phyloP scores from a whole-genome alignment of 2,113 vertebrate genomes.

The Haliaeetus leucogaster region DNA sequence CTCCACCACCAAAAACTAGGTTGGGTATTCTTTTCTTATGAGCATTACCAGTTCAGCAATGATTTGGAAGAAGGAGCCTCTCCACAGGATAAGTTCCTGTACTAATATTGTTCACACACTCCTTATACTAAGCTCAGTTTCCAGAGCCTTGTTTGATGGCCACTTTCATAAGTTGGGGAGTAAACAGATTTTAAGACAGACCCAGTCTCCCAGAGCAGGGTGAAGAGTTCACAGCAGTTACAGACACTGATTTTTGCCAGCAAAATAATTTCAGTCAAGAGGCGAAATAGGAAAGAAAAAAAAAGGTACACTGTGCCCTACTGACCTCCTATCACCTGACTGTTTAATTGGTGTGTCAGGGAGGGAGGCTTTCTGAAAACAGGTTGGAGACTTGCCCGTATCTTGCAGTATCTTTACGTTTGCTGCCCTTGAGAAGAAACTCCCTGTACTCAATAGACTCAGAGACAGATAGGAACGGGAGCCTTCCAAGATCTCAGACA shows the following conservation, averaged over 20 bases:
- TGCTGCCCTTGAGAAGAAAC: conserved; percentile 54
- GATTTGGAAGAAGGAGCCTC: not conserved
- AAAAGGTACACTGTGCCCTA: not conserved
- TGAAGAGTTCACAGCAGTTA: conserved; percentile 35
- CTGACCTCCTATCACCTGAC: not conserved
- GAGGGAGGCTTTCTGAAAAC: conserved; percentile 10
- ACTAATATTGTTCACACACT: not conserved
- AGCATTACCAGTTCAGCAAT: not conserved
- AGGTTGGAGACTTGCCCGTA: not conserved
- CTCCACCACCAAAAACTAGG: not conserved
- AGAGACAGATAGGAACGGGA: not conserved
- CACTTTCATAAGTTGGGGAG: conserved; percentile 17
- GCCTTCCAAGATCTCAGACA: conserved; percentile 29
- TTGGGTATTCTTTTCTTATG: not conserved
- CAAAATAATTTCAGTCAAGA: conserved; percentile 35
- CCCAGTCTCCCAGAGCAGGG: not conserved
- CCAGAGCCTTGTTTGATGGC: not conserved
- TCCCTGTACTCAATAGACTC: not conserved
- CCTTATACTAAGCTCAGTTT: not conserved
- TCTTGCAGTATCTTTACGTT: conserved; percentile 34
- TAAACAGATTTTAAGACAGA: conserved; percentile 12
- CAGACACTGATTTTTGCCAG: conserved; percentile 15
- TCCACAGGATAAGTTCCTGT: not conserved
- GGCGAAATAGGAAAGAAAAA: not conserved
- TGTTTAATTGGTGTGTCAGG: not conserved